Conservation (phyloP, 2,888 invertebrate species). For the Allophyes oxyacanthae region DNA sequence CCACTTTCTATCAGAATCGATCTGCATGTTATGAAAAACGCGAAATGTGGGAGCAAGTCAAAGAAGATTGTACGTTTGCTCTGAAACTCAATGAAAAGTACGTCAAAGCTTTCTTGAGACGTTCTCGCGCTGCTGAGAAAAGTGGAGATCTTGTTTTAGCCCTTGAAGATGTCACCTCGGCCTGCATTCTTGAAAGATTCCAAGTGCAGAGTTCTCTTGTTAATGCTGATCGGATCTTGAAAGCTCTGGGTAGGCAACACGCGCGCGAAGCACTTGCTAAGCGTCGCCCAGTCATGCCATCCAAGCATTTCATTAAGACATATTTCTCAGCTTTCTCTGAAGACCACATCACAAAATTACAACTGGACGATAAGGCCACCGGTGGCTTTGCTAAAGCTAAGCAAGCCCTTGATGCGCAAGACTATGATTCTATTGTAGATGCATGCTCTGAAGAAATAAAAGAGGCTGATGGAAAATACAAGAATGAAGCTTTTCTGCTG, state of each 20-base stretch:
- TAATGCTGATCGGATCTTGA: slow-evolving; percentile 96
- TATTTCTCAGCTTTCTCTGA: slow-evolving; percentile 96
- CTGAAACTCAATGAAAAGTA: slow-evolving; percentile 95
- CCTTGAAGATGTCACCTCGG: slow-evolving; percentile 97
- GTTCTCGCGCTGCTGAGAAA: slow-evolving; percentile 95
- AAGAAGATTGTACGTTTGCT: slow-evolving; percentile 96
- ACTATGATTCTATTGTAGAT: slow-evolving; percentile 93
- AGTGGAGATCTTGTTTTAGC: slow-evolving; percentile 94
- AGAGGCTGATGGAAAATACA: slow-evolving; percentile 90
- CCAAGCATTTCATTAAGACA: slow-evolving; percentile 95
- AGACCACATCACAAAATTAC: slow-evolving; percentile 93
- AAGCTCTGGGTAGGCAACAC: slow-evolving; percentile 93
- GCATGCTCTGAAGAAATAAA: slow-evolving; percentile 94
- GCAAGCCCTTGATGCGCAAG: slow-evolving; percentile 91
- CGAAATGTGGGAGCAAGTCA: slow-evolving; percentile 95
- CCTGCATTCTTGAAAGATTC: slow-evolving; percentile 97
- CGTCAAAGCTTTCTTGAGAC: slow-evolving; percentile 95
- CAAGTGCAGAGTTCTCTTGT: slow-evolving; percentile 94
- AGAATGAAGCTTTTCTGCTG: slow-evolving; percentile 93
- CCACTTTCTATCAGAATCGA: slow-evolving; percentile 98
- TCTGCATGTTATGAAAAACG: slow-evolving; percentile 98
- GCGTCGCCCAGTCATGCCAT: slow-evolving; percentile 93
- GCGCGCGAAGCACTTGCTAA: slow-evolving; percentile 93
- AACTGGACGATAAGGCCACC: slow-evolving; percentile 76
- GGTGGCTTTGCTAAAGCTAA: slow-evolving; percentile 93